Evolutionary conservation across 2,797 vertebrate genomes (phyloP), one percentile per base, ranked within the genome.

Genomic region (Rhinophrynus dorsalis): DNA sequence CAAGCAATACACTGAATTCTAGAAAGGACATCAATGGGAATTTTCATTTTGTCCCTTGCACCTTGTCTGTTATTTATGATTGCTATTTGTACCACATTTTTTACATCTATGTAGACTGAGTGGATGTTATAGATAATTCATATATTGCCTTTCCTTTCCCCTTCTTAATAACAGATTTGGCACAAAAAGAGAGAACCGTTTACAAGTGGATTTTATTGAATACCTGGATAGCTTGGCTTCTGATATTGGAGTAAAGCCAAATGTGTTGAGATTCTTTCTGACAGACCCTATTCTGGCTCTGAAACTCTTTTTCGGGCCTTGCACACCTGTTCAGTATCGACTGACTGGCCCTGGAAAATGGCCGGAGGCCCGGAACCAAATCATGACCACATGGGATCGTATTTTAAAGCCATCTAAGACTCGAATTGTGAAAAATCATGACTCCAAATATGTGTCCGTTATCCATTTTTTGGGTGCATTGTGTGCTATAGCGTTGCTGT

Each of bases 361-460:
- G 94, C 77, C 79, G 0, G 91, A 90, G 5, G 93, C 93, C 30
- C 89, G 90, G 33, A 80, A 88, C 35, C 89, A 92, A 64, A 92
- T 95, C 77, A 72, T 94, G 65, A 93, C 90, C 6, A 92, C 93
- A 51, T 93, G 89, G 90, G 88, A 93, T 35, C 79, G 90, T 18
- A 77, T 92, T 0, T 1, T 74, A 38, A 73, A 70, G 24, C 84
- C 90, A 29, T 79, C 90, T 20, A 86, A 83, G 73, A 92, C 90
- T 1, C 88, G 80, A 2, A 37, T 47, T 29, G 21, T 81, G 11
- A 3, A 84, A 47, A 11, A 55, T 3, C 45, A 62, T 24, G 58
- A 55, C 9, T 3, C 30, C 2, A 27, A 44, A 18, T 23, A 35
- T 11, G 11, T 26, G 57, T 32, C 45, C 12, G n/a, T 60, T 6